phyloP scores from a whole-genome alignment of 2,797 vertebrate genomes.

The Brachyrhaphis roseni region DNA sequence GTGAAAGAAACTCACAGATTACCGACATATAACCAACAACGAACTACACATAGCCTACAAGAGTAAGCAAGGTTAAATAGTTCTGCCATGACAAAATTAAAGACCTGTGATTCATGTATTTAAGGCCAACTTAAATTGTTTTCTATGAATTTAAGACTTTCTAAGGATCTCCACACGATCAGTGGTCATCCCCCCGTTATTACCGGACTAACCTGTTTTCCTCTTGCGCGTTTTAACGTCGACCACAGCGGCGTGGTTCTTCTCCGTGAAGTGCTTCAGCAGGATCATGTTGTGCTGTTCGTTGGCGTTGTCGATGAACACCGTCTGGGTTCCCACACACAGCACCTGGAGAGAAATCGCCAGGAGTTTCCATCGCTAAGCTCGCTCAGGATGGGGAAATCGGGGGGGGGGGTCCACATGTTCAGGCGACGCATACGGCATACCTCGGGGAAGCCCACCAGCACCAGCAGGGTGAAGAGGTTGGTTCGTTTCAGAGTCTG shows the following conservation, averaged over 20 bases:
- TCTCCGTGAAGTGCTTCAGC: slow-evolving; percentile 97
- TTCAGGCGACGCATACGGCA: not conserved
- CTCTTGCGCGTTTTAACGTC: slow-evolving; percentile 96
- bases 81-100: too few relatives aligned
- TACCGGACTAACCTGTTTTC: slow-evolving; percentile 86
- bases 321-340: slow-evolving; percentile 94
- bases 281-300: slow-evolving; percentile 94
- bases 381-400: not conserved
- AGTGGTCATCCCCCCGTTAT: not conserved
- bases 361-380: slow-evolving; percentile 3
- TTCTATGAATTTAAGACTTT: too few relatives aligned
- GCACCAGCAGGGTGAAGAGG: slow-evolving; percentile 94
- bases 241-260: slow-evolving; percentile 94
- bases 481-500: slow-evolving; percentile 93
- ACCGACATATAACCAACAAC: not conserved
- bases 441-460: slow-evolving; percentile 98
- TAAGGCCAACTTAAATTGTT: too few relatives aligned
- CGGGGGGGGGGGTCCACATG: rapidly evolving
- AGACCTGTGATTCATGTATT: too few relatives aligned
- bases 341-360: slow-evolving; percentile 82
- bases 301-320: slow-evolving; percentile 96
- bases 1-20: slow-evolving; percentile 4
- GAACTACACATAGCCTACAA: too few relatives aligned
- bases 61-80: too few relatives aligned
- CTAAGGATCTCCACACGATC: too few relatives aligned